Evolutionary conservation across 1,140 invertebrate genomes (phyloP), one percentile per base, ranked within the genome.

Genomic region (Agraylea sexmaculata): DNA sequence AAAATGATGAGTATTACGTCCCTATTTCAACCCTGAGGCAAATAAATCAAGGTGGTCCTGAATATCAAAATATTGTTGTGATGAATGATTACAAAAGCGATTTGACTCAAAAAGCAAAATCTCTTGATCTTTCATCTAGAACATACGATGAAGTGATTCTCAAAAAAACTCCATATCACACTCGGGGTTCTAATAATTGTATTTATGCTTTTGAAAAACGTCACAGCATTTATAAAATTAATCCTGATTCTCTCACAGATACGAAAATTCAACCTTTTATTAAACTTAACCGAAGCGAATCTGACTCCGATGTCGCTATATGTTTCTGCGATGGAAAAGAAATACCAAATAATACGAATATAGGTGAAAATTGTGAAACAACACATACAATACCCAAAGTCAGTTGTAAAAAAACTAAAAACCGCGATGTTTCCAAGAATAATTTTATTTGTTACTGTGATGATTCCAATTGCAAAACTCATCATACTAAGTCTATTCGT

Each of bases 221-320:
- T 39, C 60, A 65, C 40, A 62, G 64, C 50, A 59, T 68, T 41
- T 58, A 64, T 40, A 52, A 63, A 45, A 65, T 66, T 33, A 68
- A 68, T 51, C 60, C 55, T 40, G 62, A 68, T 15, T 60, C 60
- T 11, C 48, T 64, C 18, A 53, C 53, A 29, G 49, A 51, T 40
- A 55, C 21, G 4, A 8, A 60, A 16, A 51, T 49, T 16, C 44
- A 51, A 32, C 56, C 58, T 4, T 58, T 61, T 43, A 50, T 47
- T 7, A 60, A 58, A 53, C 43, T 56, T 2, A 45, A 51, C 6
- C 58, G 56, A 37, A 37, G 54, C 40, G 58, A 60, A 25, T 58
- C 57, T 42, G 55, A 59, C 48, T 60, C 52, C 42, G 61, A 63
- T 52, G 64, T 60, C 10, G 60, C 56, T 11, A 63, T 66, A 30